Base-by-base conservation (phyloP, 2,888 invertebrate species). In the Aelia acuminata region DNA sequence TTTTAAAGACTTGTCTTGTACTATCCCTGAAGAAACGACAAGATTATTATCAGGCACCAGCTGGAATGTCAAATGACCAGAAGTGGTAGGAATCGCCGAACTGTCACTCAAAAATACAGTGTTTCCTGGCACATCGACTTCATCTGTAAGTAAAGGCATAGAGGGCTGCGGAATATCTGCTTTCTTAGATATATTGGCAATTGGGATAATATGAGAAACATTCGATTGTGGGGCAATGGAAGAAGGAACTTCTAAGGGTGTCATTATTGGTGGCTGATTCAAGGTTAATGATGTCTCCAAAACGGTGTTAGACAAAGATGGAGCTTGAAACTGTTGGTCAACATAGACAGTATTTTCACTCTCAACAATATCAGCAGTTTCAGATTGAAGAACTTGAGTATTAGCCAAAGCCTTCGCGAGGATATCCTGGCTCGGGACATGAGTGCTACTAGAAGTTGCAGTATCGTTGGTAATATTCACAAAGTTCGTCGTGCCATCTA, bases 231-330 rank as follows among this genome's bases (percentile, higher is more conserved):
- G 53, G 22, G 47, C 22, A 50, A 80, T 75, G 5, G 48, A 87
- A 18, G 91, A 90, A 10, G 96, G 96, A 43, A 95, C 94, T 92
- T 96, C 96, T 47, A 96, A 92, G 0, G 96, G 95, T 1, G 96
- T 96, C 97, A 97, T 97, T 87, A 97, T 97, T 0, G 97, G 96
- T 0, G 97, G 96, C 92, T 95, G 96, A 91, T 96, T 94, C 26
- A 96, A 93, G 20, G 95, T 94, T 8, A 96, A 93, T 90, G 96
- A 96, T 0, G 96, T 96, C 92, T 96, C 96, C 7, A 95, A 94
- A 0, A 96, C 96, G 31, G 88, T 90, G 63, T 90, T 89, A 18
- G 90, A 87, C 13, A 90, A 85, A 26, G 89, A 87, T 31, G 87
- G 84, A 35, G 57, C 35, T 70, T 31, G 53, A 35, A 87, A 85